Percentiles rank a stretch among this genome's conserved stretches.
Conservation (phyloP, 2,888 invertebrate genomes). For the Agonopterix arenella region DNA sequence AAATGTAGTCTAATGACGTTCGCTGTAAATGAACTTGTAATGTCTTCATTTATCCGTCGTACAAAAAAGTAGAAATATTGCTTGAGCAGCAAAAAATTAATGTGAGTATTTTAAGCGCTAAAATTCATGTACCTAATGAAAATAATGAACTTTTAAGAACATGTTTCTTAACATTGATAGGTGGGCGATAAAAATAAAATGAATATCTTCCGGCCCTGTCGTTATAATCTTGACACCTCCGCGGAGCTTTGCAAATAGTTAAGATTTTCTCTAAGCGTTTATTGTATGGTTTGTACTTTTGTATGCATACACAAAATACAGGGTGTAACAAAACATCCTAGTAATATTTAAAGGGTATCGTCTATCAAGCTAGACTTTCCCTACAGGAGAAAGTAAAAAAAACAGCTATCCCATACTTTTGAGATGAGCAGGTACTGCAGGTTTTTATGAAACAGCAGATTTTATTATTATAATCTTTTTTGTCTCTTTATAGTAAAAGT, state of each 20-base stretch:
- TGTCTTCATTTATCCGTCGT: constrained; percentile 22
- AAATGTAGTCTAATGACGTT: background rate
- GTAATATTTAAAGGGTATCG: too few species aligned
- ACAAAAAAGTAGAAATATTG: constrained; percentile 18
- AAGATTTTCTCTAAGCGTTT: background rate
- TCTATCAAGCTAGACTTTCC: too few species aligned
- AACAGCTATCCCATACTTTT: too few species aligned
- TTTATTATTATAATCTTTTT: too few species aligned
- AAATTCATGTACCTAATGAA: constrained; percentile 13
- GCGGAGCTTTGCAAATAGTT: constrained; percentile 4
- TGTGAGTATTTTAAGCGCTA: constrained; percentile 14
- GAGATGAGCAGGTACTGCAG: too few species aligned
- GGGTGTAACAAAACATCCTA: too few species aligned
- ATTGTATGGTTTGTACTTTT: background rate
- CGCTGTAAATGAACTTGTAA: constrained; percentile 22
- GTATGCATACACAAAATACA: too few species aligned
- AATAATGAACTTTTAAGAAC: constrained; percentile 19
- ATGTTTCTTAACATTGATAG: constrained; percentile 14
- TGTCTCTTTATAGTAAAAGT: too few species aligned
- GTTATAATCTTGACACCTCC: constrained; percentile 11
- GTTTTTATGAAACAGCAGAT: too few species aligned
- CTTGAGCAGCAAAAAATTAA: constrained; percentile 14
- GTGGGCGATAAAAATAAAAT: constrained; percentile 19
- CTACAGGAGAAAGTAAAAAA: too few species aligned
- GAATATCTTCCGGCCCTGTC: constrained; percentile 17